These are phyloP conservation scores for Crematogaster levior DNA, from an alignment of 2,888 invertebrate species.

Conservation along the genomic window DNA sequence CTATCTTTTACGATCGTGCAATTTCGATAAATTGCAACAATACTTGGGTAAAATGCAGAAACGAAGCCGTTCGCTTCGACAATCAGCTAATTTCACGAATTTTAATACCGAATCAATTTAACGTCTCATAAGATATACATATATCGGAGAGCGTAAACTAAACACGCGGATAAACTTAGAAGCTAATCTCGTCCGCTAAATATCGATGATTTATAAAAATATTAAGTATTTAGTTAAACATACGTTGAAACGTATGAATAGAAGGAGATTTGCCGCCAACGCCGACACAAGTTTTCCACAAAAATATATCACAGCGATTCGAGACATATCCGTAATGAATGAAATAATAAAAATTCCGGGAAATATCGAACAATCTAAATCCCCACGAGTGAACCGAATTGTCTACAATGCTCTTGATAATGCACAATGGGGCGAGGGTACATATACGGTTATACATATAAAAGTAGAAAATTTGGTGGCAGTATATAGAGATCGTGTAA, in stretches of 20 bases:
- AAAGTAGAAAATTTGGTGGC: slow-evolving; percentile 79
- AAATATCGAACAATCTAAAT: slow-evolving; percentile 45
- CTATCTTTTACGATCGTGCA: slow-evolving; percentile 18
- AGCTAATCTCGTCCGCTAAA: slow-evolving; percentile 40
- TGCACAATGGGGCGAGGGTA: slow-evolving; percentile 76
- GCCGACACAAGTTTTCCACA: slow-evolving; percentile 32
- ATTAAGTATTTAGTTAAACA: slow-evolving; percentile 39
- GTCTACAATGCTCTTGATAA: slow-evolving; percentile 70
- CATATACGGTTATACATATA: slow-evolving; percentile 71
- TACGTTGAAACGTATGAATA: slow-evolving; percentile 24
- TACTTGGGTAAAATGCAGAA: slow-evolving; percentile 1
- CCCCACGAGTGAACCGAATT: slow-evolving; percentile 54
- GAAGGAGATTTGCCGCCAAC: slow-evolving; percentile 26
- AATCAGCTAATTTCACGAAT: neutral
- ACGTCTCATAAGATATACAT: slow-evolving; percentile 25
- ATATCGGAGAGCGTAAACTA: slow-evolving; percentile 30
- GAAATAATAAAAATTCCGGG: slow-evolving; percentile 24
- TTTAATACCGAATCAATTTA: neutral
- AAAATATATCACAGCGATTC: slow-evolving; percentile 52
- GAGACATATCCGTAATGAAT: slow-evolving; percentile 34
- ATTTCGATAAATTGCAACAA: too few species aligned
- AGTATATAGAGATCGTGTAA: slow-evolving; percentile 80
- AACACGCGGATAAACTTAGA: slow-evolving; percentile 37
- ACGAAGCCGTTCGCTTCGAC: slow-evolving; percentile 15
- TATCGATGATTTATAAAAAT: slow-evolving; percentile 49